Evolutionary conservation across 1,140 invertebrate species (phyloP).

Genomic region (Heliconius nattereri): DNA sequence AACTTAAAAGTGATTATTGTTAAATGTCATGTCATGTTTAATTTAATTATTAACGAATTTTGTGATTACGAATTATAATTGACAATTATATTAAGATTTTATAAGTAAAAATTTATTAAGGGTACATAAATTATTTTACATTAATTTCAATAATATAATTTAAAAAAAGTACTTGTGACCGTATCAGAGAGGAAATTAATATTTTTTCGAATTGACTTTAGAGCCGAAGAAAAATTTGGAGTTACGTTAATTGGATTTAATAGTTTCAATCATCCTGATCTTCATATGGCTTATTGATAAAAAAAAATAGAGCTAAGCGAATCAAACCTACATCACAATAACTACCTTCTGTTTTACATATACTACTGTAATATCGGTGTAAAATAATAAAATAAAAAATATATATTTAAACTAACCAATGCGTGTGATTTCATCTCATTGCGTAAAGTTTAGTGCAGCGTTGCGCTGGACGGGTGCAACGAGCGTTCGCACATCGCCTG

Average conservation of each 20-base stretch:
- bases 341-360: background rate
- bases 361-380: background rate
- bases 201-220: background rate
- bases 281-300: no score
- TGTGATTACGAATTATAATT: background rate
- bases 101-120: no score
- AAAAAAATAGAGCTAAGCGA: no score
- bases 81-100: background rate
- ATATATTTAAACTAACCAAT: background rate
- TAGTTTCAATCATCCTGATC: background rate
- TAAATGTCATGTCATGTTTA: background rate
- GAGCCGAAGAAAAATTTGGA: background rate
- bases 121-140: no score
- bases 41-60: background rate
- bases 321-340: background rate
- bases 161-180: no score
- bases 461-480: conserved; percentile 41
- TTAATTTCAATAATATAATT: no score
- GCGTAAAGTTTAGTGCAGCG: conserved; percentile 34
- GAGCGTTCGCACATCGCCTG: conserved; percentile 44
- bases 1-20: background rate
- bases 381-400: background rate
- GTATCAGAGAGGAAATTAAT: no score
- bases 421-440: conserved; percentile 8
- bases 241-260: background rate